phyloP scores from a whole-genome alignment of 2,113 vertebrate species.

The Macrotis lagotis region DNA sequence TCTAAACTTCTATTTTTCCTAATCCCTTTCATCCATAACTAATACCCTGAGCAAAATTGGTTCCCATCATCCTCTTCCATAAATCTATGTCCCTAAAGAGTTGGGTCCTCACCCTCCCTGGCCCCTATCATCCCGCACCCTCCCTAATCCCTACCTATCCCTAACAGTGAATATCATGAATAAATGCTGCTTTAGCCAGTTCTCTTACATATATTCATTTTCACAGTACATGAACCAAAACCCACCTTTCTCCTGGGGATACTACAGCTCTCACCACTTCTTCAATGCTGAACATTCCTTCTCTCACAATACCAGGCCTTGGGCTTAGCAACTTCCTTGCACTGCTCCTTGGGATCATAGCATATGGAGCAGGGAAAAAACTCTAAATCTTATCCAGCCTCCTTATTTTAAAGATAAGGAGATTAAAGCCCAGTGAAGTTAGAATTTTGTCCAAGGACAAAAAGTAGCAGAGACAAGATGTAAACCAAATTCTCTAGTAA shows the following conservation, averaged over 20 bases:
- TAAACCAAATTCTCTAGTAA: not conserved
- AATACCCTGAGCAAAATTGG: not conserved
- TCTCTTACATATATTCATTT: not conserved
- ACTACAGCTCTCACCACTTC: not conserved
- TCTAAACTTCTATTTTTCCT: not conserved
- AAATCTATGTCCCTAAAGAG: not conserved
- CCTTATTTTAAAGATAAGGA: not conserved
- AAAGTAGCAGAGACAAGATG: not conserved
- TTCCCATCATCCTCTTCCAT: not conserved
- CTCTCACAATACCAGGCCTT: not conserved
- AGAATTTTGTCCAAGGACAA: not conserved
- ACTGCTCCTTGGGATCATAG: not conserved
- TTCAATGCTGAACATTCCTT: not conserved
- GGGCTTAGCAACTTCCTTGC: not conserved
- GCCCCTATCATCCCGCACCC: not conserved
- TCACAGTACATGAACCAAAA: not conserved
- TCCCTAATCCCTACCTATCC: too few relatives aligned
- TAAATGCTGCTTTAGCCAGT: not conserved
- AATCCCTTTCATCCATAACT: not conserved
- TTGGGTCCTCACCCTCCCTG: not conserved
- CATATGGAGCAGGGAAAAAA: not conserved
- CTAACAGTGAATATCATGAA: not conserved
- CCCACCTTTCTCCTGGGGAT: not conserved
- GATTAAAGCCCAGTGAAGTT: not conserved
- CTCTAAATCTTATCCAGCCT: not conserved